Evolutionary conservation across 2,888 invertebrate species (phyloP).

Genomic region (Callimorpha dominula): DNA sequence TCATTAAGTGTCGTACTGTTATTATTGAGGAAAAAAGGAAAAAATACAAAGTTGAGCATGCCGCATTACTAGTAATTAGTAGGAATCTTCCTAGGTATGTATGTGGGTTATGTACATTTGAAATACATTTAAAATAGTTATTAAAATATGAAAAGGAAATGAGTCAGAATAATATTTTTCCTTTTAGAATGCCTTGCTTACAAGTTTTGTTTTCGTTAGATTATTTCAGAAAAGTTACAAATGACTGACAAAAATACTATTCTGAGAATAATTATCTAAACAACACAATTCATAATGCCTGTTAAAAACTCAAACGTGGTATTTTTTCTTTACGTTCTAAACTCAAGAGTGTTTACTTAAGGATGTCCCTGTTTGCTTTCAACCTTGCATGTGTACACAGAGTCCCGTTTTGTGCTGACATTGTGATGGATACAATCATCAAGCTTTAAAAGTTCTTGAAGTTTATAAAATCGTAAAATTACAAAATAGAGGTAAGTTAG

Average conservation of each 20-base stretch:
- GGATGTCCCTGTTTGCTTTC: constrained; percentile 43
- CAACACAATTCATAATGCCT: constrained; percentile 14
- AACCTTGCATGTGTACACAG: constrained; percentile 39
- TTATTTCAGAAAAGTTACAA: not conserved
- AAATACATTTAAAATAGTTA: not conserved
- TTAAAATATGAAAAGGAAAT: no score
- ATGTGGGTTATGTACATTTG: not conserved
- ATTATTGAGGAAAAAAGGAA: no score
- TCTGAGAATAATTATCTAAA: constrained; percentile 11
- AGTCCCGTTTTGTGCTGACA: constrained; percentile 32
- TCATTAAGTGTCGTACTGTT: not conserved
- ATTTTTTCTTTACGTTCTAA: constrained; percentile 27
- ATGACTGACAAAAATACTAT: not conserved
- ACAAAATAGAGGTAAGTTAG: not conserved
- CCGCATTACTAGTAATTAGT: no score
- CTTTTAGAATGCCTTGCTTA: not conserved
- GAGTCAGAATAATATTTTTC: not conserved
- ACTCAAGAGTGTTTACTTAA: constrained; percentile 29
- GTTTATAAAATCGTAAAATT: not conserved
- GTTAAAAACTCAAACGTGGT: constrained; percentile 13
- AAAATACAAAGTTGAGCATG: no score
- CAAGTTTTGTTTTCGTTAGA: not conserved
- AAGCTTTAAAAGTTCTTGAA: constrained; percentile 1
- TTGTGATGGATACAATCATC: constrained; percentile 10
- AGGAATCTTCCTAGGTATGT: not conserved